Evolutionary conservation across 2,888 invertebrate genomes (phyloP).

Genomic region (Erpobdella octoculata): DNA sequence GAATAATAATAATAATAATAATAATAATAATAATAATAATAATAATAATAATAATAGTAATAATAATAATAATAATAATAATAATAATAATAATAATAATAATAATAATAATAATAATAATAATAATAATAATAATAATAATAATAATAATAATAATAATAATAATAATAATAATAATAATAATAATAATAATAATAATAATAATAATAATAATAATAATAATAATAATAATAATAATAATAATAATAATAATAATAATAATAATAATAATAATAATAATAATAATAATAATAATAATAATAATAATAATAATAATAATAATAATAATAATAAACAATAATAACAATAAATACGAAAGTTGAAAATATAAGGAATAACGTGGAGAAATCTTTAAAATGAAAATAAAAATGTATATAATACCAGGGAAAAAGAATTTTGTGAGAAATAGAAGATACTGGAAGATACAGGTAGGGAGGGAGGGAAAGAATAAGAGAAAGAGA

Average conservation of each 20-base stretch:
- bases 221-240: not conserved
- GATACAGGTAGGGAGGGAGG: too few species aligned
- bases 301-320: conserved; percentile 13
- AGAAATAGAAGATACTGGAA: too few species aligned
- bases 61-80: conserved; percentile 4
- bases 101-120: conserved; percentile 15
- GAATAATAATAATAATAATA: not conserved
- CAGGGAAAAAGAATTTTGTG: too few species aligned
- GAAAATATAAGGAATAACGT: not conserved
- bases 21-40: conserved; percentile 1
- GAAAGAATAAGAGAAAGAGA: not conserved
- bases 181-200: conserved; percentile 14
- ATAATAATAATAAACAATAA: not conserved
- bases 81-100: conserved; percentile 14
- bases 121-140: not conserved
- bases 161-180: not conserved
- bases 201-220: not conserved
- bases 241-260: conserved; percentile 24
- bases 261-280: conserved; percentile 33
- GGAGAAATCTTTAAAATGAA: not conserved
- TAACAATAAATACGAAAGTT: not conserved
- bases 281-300: conserved; percentile 25
- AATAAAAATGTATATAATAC: too few species aligned
- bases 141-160: not conserved
- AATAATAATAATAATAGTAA: conserved; percentile 18